Evolutionary conservation across 2,797 vertebrate genomes (phyloP), one percentile per base, ranked within the genome.

Genomic region (Danio choprae): DNA sequence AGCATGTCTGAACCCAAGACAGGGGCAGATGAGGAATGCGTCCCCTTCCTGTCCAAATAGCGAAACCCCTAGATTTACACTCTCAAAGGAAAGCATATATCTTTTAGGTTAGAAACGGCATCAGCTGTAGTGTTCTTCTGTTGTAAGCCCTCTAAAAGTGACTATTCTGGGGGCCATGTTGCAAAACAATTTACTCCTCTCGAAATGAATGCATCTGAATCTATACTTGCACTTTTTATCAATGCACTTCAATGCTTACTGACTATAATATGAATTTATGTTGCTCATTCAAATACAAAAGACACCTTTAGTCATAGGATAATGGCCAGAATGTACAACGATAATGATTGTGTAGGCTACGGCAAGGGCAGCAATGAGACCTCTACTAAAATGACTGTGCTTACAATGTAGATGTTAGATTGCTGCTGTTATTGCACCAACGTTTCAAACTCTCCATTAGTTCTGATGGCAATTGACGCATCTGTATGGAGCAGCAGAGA

Each of bases 211-310:
- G 93, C 92, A 91, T 94, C 90, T 77, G 88, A 93, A 92, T 90
- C 91, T 93, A 91, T 92, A 93, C 91, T 93, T 94, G 93, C 92
- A 94, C 93, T 94, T 92, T 93, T 93, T 92, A 92, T 88, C 89
- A 92, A 92, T 93, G 92, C 92, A 94, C 91, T 93, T 94, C 92
- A 91, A 91, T 88, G 88, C 92, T 92, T 92, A 91, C 91, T 90
- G 91, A 92, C 85, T 92, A 91, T 91, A 89, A 91, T 91, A 93
- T 88, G 84, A 90, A 91, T 89, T 93, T 93, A 83, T 72, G 87
- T 93, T 93, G 90, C 90, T 92, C 90, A 92, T 92, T 91, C 88
- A 90, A 92, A 91, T 83, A 90, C 86, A 81, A 3, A 63, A 68
- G 56, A 71, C 69, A 80, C 40, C 89, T 91, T 90, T 84, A 92